phyloP scores from a whole-genome alignment of 2,888 invertebrate genomes.

The Phaonia tiefii region DNA sequence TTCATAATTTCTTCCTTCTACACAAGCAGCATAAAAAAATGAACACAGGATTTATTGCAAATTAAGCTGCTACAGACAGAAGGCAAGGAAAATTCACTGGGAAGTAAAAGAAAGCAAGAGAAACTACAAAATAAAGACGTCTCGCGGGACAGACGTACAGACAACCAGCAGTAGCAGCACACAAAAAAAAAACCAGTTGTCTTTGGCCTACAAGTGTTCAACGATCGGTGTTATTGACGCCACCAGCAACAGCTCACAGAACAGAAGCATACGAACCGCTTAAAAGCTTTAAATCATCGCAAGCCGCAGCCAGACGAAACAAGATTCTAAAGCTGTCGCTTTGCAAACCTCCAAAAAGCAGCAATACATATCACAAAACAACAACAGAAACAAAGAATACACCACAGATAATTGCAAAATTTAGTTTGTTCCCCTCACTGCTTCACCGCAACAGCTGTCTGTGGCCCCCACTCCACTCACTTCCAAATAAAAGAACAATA shows the following conservation, averaged over 20 bases:
- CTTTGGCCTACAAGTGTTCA: conserved; percentile 65
- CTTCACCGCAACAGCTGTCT: conserved; percentile 42
- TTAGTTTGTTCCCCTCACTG: conserved; percentile 34
- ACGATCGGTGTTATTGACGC: conserved; percentile 43
- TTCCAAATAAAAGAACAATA: background rate
- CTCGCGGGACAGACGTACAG: too few species aligned
- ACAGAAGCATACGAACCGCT: background rate
- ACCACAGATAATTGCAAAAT: conserved; percentile 37
- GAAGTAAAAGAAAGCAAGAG: conserved; percentile 19
- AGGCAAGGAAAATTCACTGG: conserved; percentile 43
- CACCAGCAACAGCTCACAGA: conserved; percentile 25
- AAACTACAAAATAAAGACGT: too few species aligned
- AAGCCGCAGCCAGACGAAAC: background rate
- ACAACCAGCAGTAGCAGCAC: background rate
- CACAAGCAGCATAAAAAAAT: background rate
- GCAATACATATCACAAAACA: conserved; percentile 35
- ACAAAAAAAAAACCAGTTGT: conserved; percentile 60
- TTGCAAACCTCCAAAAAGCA: conserved; percentile 4
- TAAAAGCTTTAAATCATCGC: conserved; percentile 43
- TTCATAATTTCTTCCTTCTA: conserved; percentile 36
- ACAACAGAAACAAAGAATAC: conserved; percentile 10
- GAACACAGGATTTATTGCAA: conserved; percentile 28
- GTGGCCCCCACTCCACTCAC: background rate
- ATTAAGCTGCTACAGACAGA: conserved; percentile 14
- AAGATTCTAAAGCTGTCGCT: conserved; percentile 36